phyloP scores from a whole-genome alignment of 2,888 invertebrate genomes.

The Minunthozetes semirufus region DNA sequence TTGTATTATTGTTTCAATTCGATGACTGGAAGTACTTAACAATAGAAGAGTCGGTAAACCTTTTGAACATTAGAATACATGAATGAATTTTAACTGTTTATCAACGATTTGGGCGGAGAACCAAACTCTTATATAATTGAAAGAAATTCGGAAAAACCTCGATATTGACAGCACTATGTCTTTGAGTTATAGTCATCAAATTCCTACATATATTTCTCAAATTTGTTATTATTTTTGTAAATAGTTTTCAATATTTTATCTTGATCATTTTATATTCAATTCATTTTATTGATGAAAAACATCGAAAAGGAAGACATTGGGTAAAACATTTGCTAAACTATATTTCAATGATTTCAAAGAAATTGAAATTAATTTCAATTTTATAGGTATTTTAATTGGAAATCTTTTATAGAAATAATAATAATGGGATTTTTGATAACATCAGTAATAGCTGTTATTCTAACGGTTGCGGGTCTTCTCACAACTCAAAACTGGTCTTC shows the following conservation, averaged over 20 bases:
- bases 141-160: neutral
- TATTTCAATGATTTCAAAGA: neutral
- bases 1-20: neutral
- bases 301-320: neutral
- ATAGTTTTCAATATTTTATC: neutral
- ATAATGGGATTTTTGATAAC: slow-evolving; percentile 3
- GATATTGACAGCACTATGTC: neutral
- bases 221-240: neutral
- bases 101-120: neutral
- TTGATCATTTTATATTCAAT: neutral
- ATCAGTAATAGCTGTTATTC: neutral
- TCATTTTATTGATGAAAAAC: slow-evolving; percentile 2
- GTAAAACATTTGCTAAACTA: neutral
- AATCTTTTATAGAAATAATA: neutral
- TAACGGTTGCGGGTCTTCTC: slow-evolving; percentile 7
- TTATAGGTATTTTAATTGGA: neutral
- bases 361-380: neutral
- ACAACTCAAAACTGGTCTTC: slow-evolving; percentile 23
- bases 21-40: neutral
- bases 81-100: neutral
- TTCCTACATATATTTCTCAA: neutral
- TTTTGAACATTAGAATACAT: neutral
- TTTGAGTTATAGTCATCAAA: neutral
- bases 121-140: neutral
- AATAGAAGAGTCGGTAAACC: neutral